Conservation (phyloP, 1,140 invertebrate species). For the Euwallacea fornicatus region DNA sequence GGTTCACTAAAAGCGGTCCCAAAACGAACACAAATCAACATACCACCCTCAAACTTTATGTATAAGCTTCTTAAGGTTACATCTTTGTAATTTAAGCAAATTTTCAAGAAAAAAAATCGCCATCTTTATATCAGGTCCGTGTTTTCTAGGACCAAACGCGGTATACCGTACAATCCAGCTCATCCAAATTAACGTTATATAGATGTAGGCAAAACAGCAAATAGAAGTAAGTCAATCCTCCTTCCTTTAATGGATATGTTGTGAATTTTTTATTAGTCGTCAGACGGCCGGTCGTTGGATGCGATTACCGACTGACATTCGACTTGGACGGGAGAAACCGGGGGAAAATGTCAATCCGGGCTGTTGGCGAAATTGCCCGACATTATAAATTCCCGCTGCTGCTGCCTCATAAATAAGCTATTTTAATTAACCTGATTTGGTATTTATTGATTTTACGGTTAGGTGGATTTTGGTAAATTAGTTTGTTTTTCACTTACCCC, state of each 20-base stretch:
- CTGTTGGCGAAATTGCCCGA: constrained; percentile 26
- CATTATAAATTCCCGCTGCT: constrained; percentile 26
- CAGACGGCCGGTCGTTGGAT: constrained; percentile 21
- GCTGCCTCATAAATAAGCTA: constrained; percentile 28
- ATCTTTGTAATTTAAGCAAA: no score
- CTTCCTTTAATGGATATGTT: constrained; percentile 17
- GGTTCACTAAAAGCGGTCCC: no score
- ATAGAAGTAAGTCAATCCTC: background rate
- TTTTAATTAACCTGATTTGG: constrained; percentile 30
- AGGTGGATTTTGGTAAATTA: background rate
- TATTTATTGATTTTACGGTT: constrained; percentile 26
- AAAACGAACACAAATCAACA: no score
- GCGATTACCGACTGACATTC: constrained; percentile 23
- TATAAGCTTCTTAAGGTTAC: no score
- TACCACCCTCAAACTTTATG: no score
- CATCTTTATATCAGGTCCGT: no score
- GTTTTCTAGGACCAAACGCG: no score
- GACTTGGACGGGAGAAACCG: constrained; percentile 20
- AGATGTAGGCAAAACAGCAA: no score
- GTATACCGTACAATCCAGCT: no score
- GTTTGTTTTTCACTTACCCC: background rate
- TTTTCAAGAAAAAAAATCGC: no score
- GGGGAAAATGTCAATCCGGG: constrained; percentile 29
- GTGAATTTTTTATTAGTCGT: constrained; percentile 27
- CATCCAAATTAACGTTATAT: no score